phyloP scores from a whole-genome alignment of 2,113 vertebrate species.

The Antennarius striatus region DNA sequence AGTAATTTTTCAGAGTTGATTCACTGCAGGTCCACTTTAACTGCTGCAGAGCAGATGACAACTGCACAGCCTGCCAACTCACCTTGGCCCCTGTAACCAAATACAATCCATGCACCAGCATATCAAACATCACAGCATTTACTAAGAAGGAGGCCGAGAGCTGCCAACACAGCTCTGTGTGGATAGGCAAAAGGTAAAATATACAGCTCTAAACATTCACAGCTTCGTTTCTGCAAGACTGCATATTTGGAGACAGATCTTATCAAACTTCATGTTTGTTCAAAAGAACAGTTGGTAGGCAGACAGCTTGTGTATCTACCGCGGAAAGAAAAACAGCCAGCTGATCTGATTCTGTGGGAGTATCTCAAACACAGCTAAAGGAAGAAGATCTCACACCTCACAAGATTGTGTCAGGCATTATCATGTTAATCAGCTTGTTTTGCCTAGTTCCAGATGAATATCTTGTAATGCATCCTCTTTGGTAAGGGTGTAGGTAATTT shows the following conservation, averaged over 20 bases:
- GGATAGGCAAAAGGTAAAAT: slow-evolving; percentile 2
- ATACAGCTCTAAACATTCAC: slow-evolving; percentile 27
- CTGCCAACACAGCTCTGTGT: slow-evolving; percentile 20
- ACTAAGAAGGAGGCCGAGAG: slow-evolving; percentile 1
- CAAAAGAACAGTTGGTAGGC: slow-evolving; percentile 20
- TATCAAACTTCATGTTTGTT: slow-evolving; percentile 40
- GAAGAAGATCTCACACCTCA: slow-evolving; percentile 21
- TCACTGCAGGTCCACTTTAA: slow-evolving; percentile 65
- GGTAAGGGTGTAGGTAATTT: slow-evolving; percentile 17
- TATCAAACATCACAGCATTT: slow-evolving; percentile 18
- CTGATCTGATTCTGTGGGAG: slow-evolving; percentile 3
- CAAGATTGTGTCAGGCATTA: slow-evolving; percentile 37
- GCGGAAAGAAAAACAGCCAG: slow-evolving; percentile 26
- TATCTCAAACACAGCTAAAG: background rate
- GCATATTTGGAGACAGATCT: slow-evolving; percentile 42
- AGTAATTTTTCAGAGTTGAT: slow-evolving; percentile 76
- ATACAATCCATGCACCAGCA: slow-evolving; percentile 32
- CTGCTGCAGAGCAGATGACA: slow-evolving; percentile 56
- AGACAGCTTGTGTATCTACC: slow-evolving; percentile 31
- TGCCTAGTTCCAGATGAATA: slow-evolving; percentile 30
- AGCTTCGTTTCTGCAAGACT: slow-evolving; percentile 29
- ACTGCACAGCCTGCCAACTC: slow-evolving; percentile 36
- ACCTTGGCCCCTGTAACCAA: slow-evolving; percentile 37
- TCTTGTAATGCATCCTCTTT: slow-evolving; percentile 15
- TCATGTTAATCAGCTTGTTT: slow-evolving; percentile 40